Percentiles rank a stretch among this genome's conserved stretches.
phyloP scores from a whole-genome alignment of 1,140 invertebrate species.

The Drosophila novamexicana region DNA sequence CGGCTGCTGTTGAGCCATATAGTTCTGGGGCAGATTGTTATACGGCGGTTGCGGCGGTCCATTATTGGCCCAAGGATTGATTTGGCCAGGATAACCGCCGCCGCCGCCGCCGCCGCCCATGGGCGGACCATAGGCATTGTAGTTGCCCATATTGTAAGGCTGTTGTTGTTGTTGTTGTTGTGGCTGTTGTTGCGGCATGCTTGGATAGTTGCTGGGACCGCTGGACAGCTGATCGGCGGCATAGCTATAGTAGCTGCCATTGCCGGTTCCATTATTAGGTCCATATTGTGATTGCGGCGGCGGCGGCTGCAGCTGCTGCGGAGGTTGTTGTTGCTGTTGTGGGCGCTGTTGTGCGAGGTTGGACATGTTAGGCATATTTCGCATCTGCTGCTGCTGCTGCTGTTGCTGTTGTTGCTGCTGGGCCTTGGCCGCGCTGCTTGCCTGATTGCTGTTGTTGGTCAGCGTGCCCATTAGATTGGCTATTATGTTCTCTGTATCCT shows the following conservation, averaged over 20 bases:
- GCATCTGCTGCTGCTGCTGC: constrained; percentile 34
- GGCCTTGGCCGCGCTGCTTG: constrained; percentile 11
- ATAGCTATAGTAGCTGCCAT: constrained; percentile 19
- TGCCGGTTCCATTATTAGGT: constrained; percentile 1
- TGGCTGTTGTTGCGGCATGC: constrained; percentile 13
- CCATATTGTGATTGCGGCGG: not conserved
- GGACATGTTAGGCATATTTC: not conserved
- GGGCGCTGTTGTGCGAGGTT: constrained; percentile 58
- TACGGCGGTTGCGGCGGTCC: constrained; percentile 41
- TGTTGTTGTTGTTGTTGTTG: constrained; percentile 3
- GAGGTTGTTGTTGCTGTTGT: constrained; percentile 27
- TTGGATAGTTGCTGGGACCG: not conserved
- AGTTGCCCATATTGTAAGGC: constrained; percentile 38
- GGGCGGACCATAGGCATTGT: constrained; percentile 35
- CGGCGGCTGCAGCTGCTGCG: constrained; percentile 13
- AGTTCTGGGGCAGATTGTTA: constrained; percentile 43
- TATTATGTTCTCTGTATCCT: constrained; percentile 87
- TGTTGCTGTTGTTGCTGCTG: constrained; percentile 21
- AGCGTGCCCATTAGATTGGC: constrained; percentile 88
- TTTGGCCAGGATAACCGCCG: constrained; percentile 15
- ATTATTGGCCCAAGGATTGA: constrained; percentile 60
- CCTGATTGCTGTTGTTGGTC: constrained; percentile 61
- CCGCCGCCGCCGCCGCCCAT: constrained; percentile 1
- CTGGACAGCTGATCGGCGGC: constrained; percentile 17
- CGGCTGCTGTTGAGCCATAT: constrained; percentile 47